Percentiles rank a stretch among this genome's conserved stretches.
These are phyloP conservation scores for Aphrocallistes beatrix DNA, from an alignment of 37 sponge, comb jelly and placozoan species.

Conservation along the genomic window DNA sequence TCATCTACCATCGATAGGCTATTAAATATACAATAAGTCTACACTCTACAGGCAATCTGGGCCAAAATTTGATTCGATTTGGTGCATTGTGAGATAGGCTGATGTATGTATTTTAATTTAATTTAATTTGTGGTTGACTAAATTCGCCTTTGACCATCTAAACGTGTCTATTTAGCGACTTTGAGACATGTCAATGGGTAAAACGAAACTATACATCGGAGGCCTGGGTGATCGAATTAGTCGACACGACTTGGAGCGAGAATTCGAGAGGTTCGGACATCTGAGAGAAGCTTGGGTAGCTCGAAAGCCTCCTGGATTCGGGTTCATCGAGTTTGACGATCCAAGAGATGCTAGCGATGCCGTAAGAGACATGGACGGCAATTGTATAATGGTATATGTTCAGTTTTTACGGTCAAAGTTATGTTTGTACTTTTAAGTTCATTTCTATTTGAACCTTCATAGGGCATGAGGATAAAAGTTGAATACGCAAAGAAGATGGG, in stretches of 20 bases:
- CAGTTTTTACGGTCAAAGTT: too few species aligned
- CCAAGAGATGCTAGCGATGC: slow-evolving; percentile 87
- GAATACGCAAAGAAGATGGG: slow-evolving; percentile 58
- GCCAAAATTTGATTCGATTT: too few species aligned
- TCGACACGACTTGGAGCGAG: slow-evolving; percentile 72
- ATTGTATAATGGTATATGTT: neutral
- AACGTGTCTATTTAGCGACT: too few species aligned
- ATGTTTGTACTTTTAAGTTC: neutral
- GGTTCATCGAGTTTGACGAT: slow-evolving; percentile 92
- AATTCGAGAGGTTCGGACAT: slow-evolving; percentile 75
- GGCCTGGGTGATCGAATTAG: slow-evolving; percentile 71
- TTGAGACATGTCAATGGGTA: neutral
- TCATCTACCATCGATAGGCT: too few species aligned
- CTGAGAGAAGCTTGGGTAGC: slow-evolving; percentile 92
- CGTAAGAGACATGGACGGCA: slow-evolving; percentile 74
- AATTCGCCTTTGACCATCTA: too few species aligned
- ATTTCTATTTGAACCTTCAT: neutral
- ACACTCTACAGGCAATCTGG: too few species aligned
- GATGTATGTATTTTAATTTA: too few species aligned
- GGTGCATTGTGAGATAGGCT: too few species aligned
- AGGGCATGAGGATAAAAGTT: slow-evolving; percentile 48
- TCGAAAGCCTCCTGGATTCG: slow-evolving; percentile 92
- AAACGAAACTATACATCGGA: slow-evolving; percentile 67
- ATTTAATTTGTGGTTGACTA: too few species aligned
- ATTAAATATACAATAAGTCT: too few species aligned